A percentile compares a stretch with the other conserved stretches of the same genome.
Evolutionary conservation across 2,113 vertebrate genomes (phyloP).

Genomic region (Phalacrocorax aristotelis): DNA sequence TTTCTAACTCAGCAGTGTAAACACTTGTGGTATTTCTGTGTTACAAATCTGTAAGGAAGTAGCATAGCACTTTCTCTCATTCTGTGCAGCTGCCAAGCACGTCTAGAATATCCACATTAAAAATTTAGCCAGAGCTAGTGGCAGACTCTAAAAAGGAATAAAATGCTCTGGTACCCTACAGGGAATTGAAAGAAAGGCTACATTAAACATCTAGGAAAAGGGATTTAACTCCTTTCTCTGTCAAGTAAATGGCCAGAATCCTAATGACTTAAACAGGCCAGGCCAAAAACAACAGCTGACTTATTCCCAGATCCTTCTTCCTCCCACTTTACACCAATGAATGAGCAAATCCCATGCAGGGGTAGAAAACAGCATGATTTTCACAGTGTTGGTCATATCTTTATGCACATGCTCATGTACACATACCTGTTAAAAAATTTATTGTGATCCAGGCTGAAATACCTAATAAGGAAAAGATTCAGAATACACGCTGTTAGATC

Average conservation of each 20-base stretch:
- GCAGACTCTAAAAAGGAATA: slow-evolving; percentile 7
- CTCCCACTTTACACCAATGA: background rate
- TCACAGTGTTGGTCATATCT: background rate
- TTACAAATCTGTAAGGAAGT: background rate
- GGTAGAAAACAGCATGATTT: background rate
- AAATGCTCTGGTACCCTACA: background rate
- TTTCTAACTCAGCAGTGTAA: background rate
- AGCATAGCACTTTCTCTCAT: background rate
- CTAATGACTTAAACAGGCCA: background rate
- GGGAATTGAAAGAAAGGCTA: background rate
- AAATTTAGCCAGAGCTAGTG: background rate
- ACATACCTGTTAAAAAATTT: slow-evolving; percentile 91
- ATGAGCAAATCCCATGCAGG: background rate
- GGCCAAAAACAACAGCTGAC: background rate
- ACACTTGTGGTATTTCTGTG: background rate
- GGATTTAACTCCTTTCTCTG: background rate
- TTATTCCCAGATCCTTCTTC: background rate
- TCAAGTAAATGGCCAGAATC: background rate
- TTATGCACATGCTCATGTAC: background rate
- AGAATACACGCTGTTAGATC: background rate
- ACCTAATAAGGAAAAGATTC: slow-evolving; percentile 72
- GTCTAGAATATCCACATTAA: background rate
- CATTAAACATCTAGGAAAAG: background rate
- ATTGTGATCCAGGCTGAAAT: slow-evolving; percentile 95
- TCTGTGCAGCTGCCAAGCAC: background rate